phyloP scores from a whole-genome alignment of 1,140 invertebrate genomes.

The Scaptodrosophila lebanonensis region DNA sequence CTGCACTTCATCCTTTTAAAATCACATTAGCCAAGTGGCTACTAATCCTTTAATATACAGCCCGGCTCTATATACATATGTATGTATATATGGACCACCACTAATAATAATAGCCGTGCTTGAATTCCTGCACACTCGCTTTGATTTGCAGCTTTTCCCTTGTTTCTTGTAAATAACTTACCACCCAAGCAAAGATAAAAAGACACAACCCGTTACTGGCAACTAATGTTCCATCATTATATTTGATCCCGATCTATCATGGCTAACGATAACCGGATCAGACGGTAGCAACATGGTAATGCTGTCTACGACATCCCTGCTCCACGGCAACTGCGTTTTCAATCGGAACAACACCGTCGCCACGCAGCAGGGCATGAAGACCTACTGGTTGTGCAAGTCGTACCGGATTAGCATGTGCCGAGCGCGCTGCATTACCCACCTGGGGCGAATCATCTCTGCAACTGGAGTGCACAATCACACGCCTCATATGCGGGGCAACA shows the following conservation, averaged over 20 bases:
- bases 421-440: constrained; percentile 75
- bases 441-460: constrained; percentile 73
- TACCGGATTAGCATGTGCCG: constrained; percentile 77
- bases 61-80: too few species aligned
- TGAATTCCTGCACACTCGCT: not conserved
- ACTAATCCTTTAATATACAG: too few species aligned
- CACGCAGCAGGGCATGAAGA: constrained; percentile 77
- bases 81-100: too few species aligned
- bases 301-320: constrained; percentile 76
- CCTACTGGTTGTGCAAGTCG: constrained; percentile 77
- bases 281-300: constrained; percentile 75
- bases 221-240: constrained; percentile 70
- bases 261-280: constrained; percentile 29
- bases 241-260: constrained; percentile 40
- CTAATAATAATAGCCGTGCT: too few species aligned
- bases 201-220: constrained; percentile 11
- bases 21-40: too few species aligned
- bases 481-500: constrained; percentile 67
- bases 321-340: constrained; percentile 76
- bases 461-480: constrained; percentile 76
- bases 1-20: too few species aligned
- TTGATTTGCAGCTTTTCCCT: constrained; percentile 47
- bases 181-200: constrained; percentile 18
- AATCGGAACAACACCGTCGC: constrained; percentile 77
- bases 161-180: constrained; percentile 55